Evolutionary conservation across 2,888 invertebrate species (phyloP), one percentile per base, ranked within the genome.

Genomic region (Salpingus planirostris): DNA sequence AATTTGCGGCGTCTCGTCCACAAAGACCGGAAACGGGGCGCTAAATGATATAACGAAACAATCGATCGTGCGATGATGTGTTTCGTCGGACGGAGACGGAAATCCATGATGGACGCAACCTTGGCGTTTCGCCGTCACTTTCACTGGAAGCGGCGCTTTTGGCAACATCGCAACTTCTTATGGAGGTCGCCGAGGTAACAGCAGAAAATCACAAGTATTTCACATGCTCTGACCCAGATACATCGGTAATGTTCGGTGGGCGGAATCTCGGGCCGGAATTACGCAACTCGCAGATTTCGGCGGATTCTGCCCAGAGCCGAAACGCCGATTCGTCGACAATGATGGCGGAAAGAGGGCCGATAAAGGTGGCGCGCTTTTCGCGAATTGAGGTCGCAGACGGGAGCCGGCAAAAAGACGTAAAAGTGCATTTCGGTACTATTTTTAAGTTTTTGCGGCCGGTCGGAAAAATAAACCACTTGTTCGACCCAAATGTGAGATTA

Each of bases 21-120:
- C 36, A 37, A 40, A 37, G 40, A 33, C 40, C 47, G 50, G 52
- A 50, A 50, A 47, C 46, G 47, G n/a, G 46, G 43, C 48, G 43
- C 34, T 42, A 44, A 49, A 43, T 47, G 49, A 48, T 43, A 43
- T 50, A 49, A 49, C 41, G 43, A 47, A 49, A 50, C 52, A 49
- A 52, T 52, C 42, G 49, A 48, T 50, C 44, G 49, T 40, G n/a
- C n/a, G n/a, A n/a, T n/a, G n/a, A n/a, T n/a, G n/a, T n/a, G n/a
- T n/a, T n/a, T n/a, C 42, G 42, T 42, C 44, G 40, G 47, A 48
- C 52, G 52, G 52, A 52, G 50, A 52, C 18, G 5, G 18, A 6
- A 8, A n/a, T 44, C n/a, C 46, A 43, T 49, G 48, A 47, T 44
- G 43, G 45, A 43, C 47, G 38, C 43, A 48, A 47, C 50, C 52